A percentile compares a stretch with the other conserved stretches of the same genome.
Evolutionary conservation across 2,113 vertebrate species (phyloP).

Genomic region (Microtus pennsylvanicus): DNA sequence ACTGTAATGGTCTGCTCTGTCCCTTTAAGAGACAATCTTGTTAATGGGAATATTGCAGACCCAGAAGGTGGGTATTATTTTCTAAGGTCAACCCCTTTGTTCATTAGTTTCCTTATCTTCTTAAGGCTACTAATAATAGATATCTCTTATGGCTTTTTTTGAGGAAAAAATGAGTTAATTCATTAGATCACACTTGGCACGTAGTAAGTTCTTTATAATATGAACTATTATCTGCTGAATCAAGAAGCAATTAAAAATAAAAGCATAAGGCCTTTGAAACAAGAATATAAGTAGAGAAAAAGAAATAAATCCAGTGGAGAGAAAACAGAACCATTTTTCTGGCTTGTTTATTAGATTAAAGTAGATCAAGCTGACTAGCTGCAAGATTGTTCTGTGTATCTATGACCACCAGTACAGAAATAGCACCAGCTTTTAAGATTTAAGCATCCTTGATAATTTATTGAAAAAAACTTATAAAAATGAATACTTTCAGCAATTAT

Average conservation of each 20-base stretch:
- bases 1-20: too few species aligned
- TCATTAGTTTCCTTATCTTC: conserved; percentile 26
- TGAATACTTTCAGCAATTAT: conserved; percentile 83
- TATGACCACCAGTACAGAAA: conserved; percentile 81
- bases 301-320: conserved; percentile 47
- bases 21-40: neutral
- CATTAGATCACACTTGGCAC: neutral
- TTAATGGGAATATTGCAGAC: neutral
- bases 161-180: conserved; percentile 36
- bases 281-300: conserved; percentile 47
- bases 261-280: neutral
- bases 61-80: neutral
- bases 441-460: conserved; percentile 80
- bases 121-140: neutral
- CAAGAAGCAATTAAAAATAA: conserved; percentile 50
- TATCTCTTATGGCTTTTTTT: neutral
- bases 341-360: conserved; percentile 81
- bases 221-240: conserved; percentile 36
- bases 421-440: conserved; percentile 77
- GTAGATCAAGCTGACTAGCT: conserved; percentile 78
- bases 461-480: conserved; percentile 81
- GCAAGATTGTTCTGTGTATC: conserved; percentile 74
- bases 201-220: conserved; percentile 1
- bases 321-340: conserved; percentile 67
- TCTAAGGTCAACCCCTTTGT: neutral